These are phyloP conservation scores for Ruditapes philippinarum DNA, from an alignment of 1,140 invertebrate species.

Conservation along the genomic window DNA sequence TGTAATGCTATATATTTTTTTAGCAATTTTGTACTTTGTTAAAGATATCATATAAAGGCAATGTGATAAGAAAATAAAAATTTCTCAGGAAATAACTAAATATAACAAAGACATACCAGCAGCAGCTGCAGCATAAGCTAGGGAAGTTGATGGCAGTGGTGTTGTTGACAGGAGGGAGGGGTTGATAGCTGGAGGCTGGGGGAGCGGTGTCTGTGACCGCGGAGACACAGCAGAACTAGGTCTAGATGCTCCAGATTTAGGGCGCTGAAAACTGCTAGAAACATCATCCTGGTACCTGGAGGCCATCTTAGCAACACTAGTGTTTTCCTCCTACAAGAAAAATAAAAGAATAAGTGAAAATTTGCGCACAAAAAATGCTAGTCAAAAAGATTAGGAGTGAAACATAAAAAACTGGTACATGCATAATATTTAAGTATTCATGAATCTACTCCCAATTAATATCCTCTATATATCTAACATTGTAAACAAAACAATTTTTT, in stretches of 20 bases:
- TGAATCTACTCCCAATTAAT: no score
- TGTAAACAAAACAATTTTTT: no score
- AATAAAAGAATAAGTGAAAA: slow-evolving; percentile 3
- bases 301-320: slow-evolving; percentile 76
- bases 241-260: slow-evolving; percentile 71
- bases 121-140: slow-evolving; percentile 81
- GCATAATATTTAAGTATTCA: no score
- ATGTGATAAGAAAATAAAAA: no score
- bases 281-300: slow-evolving; percentile 81
- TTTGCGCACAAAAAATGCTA: no score
- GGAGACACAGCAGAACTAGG: slow-evolving; percentile 75
- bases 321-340: slow-evolving; percentile 73
- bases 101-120: slow-evolving; percentile 70
- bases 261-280: slow-evolving; percentile 65
- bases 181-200: slow-evolving; percentile 79
- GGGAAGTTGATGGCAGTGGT: slow-evolving; percentile 77
- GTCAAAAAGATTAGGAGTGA: no score
- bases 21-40: no score
- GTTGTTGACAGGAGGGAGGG: slow-evolving; percentile 76
- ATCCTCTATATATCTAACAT: no score
- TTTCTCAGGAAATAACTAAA: no score
- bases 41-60: no score
- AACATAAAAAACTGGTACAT: no score
- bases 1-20: no score
- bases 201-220: slow-evolving; percentile 67